Percentiles rank a stretch among this genome's conserved stretches.
These are phyloP conservation scores for Sebastes miniatus DNA, from an alignment of 2,797 vertebrate genomes.

Conservation along the genomic window DNA sequence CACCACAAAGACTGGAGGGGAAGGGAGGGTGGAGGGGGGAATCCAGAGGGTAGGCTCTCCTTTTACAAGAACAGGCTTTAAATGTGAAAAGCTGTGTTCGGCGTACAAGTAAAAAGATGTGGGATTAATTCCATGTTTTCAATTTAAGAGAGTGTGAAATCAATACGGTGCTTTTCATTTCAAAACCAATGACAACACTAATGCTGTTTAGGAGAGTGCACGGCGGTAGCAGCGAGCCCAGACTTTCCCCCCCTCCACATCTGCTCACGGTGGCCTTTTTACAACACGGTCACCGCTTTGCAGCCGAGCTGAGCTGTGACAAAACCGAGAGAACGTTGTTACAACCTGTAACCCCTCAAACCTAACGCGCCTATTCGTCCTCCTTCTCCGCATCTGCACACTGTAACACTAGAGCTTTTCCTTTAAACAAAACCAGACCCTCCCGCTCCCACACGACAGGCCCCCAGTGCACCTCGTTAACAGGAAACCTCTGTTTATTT, in stretches of 20 bases:
- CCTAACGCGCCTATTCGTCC: conserved; percentile 19
- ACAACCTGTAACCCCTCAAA: conserved; percentile 69
- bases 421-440: conserved; percentile 81
- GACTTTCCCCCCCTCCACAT: conserved; percentile 9
- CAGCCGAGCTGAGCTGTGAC: conserved; percentile 32
- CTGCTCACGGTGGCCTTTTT: conserved; percentile 32
- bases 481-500: conserved; percentile 87
- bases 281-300: conserved; percentile 30
- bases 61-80: conserved; percentile 40
- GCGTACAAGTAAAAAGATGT: conserved; percentile 9
- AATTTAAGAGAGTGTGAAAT: conserved; percentile 38
- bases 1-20: conserved; percentile 54
- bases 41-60: conserved; percentile 54
- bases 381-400: neutral
- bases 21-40: neutral
- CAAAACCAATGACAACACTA: conserved; percentile 2
- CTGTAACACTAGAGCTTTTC: conserved; percentile 64
- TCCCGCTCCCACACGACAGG: conserved; percentile 67
- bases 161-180: conserved; percentile 29
- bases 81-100: conserved; percentile 30
- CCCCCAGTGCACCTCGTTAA: conserved; percentile 77
- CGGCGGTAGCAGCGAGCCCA: neutral
- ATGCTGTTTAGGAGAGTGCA: conserved; percentile 8
- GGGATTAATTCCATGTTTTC: conserved; percentile 40
- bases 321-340: conserved; percentile 46